phyloP scores from a whole-genome alignment of 2,888 invertebrate genomes.

The Phyllotreta striolata region DNA sequence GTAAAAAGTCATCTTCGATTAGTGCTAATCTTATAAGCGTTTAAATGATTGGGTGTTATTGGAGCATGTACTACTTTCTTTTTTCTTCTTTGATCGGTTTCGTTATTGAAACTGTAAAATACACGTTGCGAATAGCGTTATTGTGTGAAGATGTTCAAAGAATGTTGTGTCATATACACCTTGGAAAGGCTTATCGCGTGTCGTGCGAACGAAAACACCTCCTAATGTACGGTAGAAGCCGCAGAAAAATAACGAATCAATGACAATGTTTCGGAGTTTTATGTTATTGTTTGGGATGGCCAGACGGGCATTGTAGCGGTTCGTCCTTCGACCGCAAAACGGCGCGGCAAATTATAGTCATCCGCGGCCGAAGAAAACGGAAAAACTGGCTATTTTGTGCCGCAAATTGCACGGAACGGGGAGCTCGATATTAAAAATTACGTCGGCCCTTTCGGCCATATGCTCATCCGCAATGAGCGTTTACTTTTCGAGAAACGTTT shows the following conservation, averaged over 20 bases:
- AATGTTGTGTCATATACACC: no score
- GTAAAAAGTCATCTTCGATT: no score
- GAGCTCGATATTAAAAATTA: constrained; percentile 39
- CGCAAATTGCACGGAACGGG: constrained; percentile 35
- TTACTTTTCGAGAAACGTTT: not conserved
- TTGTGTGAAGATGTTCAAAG: no score
- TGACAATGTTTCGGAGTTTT: constrained; percentile 53
- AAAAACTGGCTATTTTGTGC: constrained; percentile 28
- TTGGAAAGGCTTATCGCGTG: not conserved
- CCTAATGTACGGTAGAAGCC: constrained; percentile 36
- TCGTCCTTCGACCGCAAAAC: constrained; percentile 46
- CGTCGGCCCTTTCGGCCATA: constrained; percentile 28
- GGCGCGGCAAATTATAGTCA: constrained; percentile 49
- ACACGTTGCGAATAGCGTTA: no score
- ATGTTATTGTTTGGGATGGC: constrained; percentile 51
- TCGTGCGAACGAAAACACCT: constrained; percentile 43
- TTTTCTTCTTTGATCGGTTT: no score
- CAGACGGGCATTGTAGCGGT: constrained; percentile 46
- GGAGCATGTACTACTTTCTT: no score
- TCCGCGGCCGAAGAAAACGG: constrained; percentile 41
- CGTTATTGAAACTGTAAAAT: no score
- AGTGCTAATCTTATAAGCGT: no score
- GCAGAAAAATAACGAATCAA: constrained; percentile 45
- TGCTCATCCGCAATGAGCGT: constrained; percentile 10
- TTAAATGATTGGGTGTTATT: no score